Base-by-base conservation (phyloP, 1,140 invertebrate genomes). In the Tetranychus cinnabarinus region DNA sequence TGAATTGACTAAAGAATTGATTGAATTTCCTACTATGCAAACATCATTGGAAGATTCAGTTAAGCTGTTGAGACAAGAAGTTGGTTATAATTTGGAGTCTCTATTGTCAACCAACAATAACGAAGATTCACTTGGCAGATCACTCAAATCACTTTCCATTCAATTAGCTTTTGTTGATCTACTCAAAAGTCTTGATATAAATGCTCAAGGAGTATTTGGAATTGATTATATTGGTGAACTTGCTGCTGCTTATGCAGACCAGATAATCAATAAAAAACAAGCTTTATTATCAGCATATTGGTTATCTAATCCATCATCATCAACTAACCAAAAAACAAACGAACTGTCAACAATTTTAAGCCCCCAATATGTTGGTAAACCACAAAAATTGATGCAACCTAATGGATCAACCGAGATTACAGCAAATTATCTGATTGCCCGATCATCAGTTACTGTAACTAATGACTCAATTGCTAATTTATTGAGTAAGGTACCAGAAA, bases 401-500 rank as follows among this genome's bases (percentile, higher is more conserved):
- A 59, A 80, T 84, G 67, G 72, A 93, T 65, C 79, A 80, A 58
- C 82, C 88, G 2, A 92, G 89, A 15, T 97, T 92, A 71, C 88
- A 97, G 88, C 92, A 1, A 95, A 96, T 76, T 97, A 97, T 72
- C 75, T 96, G 47, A 76, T 92, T 15, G 87, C 84, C 42, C 81
- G 85, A 35, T 93, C 0, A 56, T 64, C 58, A 80, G 80, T 67
- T 70, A 78, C 64, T 86, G 90, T 68, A 87, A 83, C 34, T 67
- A 93, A 46, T 70, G 78, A 62, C 81, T 88, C 68, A 75, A 97
- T 5, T 91, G 90, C 23, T 23, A 6, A 79, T 80, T 62, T 85
- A 88, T 69, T 88, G 57, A 6, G 59, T 63, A 35, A 35, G 54
- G 12, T 48, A 65, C 15, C 63, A 69, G 66, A 91, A 70, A 62